A percentile compares a stretch with the other conserved stretches of the same genome.
phyloP scores from a whole-genome alignment of 2,888 invertebrate species.

The Morpho helenor region DNA sequence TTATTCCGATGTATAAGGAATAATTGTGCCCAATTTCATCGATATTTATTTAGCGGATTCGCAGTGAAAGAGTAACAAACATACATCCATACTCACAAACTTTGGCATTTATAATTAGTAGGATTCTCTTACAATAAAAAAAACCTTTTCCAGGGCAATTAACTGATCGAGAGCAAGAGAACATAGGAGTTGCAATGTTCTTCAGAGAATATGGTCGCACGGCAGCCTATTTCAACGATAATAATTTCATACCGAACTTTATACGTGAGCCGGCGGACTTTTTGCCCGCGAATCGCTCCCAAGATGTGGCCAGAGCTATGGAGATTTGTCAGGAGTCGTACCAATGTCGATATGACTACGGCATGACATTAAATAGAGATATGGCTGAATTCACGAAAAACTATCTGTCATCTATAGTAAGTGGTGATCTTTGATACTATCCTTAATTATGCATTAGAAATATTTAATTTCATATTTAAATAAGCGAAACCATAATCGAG shows the following conservation, averaged over 20 bases:
- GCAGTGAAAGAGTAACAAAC: no score
- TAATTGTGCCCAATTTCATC: no score
- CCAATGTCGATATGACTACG: constrained; percentile 93
- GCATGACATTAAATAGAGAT: constrained; percentile 90
- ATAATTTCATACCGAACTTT: constrained; percentile 87
- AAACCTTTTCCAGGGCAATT: constrained; percentile 82
- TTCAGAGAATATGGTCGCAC: constrained; percentile 88
- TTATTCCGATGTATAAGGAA: no score
- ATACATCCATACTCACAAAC: no score
- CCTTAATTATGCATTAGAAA: not conserved
- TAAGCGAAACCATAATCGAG: not conserved
- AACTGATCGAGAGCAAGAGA: constrained; percentile 85
- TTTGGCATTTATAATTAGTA: no score
- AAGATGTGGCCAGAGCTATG: constrained; percentile 81
- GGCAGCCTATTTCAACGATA: constrained; percentile 89
- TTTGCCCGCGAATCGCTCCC: constrained; percentile 84
- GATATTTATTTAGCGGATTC: no score
- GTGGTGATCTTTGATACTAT: constrained; percentile 25
- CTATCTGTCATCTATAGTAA: constrained; percentile 83
- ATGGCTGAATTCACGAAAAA: constrained; percentile 92
- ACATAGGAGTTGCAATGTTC: constrained; percentile 88
- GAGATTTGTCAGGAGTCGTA: constrained; percentile 89
- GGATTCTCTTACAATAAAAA: not conserved
- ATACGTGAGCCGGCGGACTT: constrained; percentile 84
- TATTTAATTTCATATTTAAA: no score